Conservation (phyloP, 2,113 vertebrate genomes). For the Poicephalus meyeri region DNA sequence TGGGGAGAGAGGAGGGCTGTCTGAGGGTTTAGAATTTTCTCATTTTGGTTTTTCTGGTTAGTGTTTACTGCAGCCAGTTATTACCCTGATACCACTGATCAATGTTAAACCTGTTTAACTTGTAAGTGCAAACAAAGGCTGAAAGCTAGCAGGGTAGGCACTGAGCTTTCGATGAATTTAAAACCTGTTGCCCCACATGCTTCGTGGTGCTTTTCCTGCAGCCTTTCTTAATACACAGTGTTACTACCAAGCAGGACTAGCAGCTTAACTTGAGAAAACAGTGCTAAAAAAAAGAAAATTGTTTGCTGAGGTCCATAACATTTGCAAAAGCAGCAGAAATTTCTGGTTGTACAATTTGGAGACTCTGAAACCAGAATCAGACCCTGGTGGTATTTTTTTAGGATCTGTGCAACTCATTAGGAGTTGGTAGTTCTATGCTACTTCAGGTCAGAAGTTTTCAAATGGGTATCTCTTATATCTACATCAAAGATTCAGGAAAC, state of each 20-base stretch:
- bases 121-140: neutral
- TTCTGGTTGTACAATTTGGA: neutral
- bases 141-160: neutral
- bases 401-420: neutral
- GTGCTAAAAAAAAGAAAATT: neutral
- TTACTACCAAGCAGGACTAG: neutral
- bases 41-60: neutral
- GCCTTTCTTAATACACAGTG: neutral
- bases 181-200: slow-evolving; percentile 22
- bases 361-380: neutral
- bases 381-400: neutral
- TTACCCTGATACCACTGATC: neutral
- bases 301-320: neutral
- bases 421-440: neutral
- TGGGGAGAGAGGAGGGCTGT: neutral
- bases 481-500: neutral
- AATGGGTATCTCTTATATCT: neutral
- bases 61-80: neutral
- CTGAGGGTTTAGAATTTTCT: neutral
- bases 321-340: neutral
- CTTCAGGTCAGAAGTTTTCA: neutral
- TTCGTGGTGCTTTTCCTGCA: neutral
- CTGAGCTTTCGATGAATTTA: neutral
- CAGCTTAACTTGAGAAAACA: neutral
- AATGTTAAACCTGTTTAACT: neutral